phyloP scores from a whole-genome alignment of 2,113 vertebrate genomes.

The Calypte anna region DNA sequence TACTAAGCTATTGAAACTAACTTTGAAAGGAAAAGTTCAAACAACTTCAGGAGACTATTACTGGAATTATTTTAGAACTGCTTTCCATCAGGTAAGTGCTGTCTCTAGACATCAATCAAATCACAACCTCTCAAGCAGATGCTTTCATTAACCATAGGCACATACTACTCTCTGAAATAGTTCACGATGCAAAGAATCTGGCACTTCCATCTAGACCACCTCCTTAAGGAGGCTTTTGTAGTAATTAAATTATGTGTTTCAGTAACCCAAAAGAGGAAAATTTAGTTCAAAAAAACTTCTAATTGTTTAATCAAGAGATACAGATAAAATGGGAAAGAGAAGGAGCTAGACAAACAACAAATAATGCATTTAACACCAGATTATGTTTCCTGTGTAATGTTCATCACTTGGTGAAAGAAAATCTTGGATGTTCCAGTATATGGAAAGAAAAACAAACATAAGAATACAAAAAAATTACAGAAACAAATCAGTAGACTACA shows the following conservation, averaged over 20 bases:
- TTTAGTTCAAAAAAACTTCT: conserved; percentile 5
- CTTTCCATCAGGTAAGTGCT: neutral
- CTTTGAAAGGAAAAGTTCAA: neutral
- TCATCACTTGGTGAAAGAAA: neutral
- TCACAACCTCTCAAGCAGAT: neutral
- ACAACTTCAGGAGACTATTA: neutral
- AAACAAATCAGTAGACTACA: neutral
- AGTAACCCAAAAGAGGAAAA: neutral
- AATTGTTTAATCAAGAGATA: neutral
- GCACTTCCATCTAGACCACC: neutral
- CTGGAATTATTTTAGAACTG: neutral
- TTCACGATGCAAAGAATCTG: neutral
- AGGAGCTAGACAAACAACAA: neutral
- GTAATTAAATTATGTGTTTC: neutral
- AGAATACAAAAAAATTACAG: neutral
- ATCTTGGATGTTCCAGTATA: neutral
- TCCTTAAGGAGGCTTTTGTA: neutral
- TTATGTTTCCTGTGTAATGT: neutral
- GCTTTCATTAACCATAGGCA: neutral
- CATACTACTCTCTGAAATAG: neutral
- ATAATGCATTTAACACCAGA: neutral
- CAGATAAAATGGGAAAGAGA: neutral
- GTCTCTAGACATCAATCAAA: neutral
- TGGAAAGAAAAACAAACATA: neutral
- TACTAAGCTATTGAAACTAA: neutral